Evolutionary conservation across 1,140 invertebrate species (phyloP).

Genomic region (Drosophila micromelanica): DNA sequence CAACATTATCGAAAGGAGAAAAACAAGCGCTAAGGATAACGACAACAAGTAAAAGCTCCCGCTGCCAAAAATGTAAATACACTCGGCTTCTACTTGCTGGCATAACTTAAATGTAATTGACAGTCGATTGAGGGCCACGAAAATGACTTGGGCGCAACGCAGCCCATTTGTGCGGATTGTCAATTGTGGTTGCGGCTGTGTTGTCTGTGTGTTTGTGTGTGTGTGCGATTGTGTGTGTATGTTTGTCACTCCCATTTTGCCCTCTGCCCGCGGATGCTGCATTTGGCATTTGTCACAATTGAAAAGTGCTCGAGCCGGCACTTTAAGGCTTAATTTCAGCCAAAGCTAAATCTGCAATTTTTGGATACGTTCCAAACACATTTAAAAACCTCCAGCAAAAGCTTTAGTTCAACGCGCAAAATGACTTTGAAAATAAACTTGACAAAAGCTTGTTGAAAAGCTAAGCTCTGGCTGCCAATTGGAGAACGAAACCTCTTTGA

Average conservation of each 20-base stretch:
- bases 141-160: constrained; percentile 16
- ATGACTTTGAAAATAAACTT: neutral
- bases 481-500: neutral
- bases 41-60: neutral
- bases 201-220: too few species aligned
- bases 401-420: neutral
- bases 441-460: neutral
- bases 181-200: neutral
- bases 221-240: neutral
- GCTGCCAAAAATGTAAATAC: constrained; percentile 10
- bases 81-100: neutral
- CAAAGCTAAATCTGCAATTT: neutral
- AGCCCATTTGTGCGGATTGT: too few species aligned
- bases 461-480: neutral
- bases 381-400: neutral
- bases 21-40: constrained; percentile 1
- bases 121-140: constrained; percentile 18
- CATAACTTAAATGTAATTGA: constrained; percentile 44
- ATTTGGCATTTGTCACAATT: constrained; percentile 42
- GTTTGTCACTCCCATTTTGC: neutral
- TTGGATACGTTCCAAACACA: neutral
- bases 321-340: neutral
- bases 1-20: neutral
- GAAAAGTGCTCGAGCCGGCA: constrained; percentile 45
- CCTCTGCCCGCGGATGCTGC: constrained; percentile 19